phyloP scores from a whole-genome alignment of 2,113 vertebrate genomes.

The Tichodroma muraria region DNA sequence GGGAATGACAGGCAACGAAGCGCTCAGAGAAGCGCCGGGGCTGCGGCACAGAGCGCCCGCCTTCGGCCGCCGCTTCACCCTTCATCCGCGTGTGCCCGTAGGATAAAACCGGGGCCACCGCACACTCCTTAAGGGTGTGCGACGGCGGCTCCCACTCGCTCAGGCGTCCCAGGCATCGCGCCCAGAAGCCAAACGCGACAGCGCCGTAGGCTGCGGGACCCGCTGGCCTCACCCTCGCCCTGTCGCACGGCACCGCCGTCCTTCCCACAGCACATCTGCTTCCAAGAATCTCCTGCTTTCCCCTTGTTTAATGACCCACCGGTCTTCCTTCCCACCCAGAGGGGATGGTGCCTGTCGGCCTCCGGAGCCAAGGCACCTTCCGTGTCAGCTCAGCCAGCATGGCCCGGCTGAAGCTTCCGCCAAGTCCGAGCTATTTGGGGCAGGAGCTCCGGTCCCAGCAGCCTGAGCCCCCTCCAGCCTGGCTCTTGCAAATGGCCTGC shows the following conservation, averaged over 20 bases:
- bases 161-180: neutral
- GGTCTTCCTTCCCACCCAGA: neutral
- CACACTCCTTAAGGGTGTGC: fast-evolving
- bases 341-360: neutral
- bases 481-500: neutral
- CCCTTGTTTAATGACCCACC: neutral
- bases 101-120: neutral
- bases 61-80: neutral
- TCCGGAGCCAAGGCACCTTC: neutral
- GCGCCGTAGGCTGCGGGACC: fast-evolving
- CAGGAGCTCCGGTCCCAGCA: neutral
- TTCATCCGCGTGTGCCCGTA: neutral
- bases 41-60: neutral
- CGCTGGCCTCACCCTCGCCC: neutral
- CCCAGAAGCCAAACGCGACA: neutral
- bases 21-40: neutral
- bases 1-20: fast-evolving
- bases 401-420: neutral
- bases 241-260: neutral
- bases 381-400: neutral
- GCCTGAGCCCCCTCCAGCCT: neutral
- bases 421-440: neutral
- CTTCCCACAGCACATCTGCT: neutral
- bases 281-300: neutral
- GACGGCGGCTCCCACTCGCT: neutral